Evolutionary conservation across 1,140 invertebrate genomes (phyloP).

Genomic region (Sinella curviseta): DNA sequence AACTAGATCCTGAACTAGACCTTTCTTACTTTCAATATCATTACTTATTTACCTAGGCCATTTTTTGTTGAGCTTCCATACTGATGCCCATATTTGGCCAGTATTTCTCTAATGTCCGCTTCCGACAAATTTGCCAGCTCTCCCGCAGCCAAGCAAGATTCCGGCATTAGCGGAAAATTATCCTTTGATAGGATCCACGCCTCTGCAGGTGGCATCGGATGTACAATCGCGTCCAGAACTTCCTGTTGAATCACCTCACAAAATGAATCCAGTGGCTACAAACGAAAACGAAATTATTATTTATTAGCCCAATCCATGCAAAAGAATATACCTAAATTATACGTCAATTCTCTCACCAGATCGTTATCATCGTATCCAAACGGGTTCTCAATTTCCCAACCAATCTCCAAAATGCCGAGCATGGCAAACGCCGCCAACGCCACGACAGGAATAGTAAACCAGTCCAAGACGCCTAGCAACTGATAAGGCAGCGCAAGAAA

Average conservation of each 20-base stretch:
- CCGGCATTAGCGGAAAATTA: neutral
- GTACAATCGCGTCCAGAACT: neutral
- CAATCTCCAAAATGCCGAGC: conserved; percentile 13
- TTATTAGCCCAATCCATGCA: neutral
- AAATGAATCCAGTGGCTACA: neutral
- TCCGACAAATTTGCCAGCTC: neutral
- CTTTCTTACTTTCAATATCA: no score
- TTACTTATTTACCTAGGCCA: no score
- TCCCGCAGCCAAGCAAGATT: neutral
- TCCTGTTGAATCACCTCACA: neutral
- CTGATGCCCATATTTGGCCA: no score
- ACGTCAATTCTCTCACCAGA: conserved; percentile 13
- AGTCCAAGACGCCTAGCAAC: neutral
- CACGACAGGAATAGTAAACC: conserved; percentile 18
- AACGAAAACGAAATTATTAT: neutral
- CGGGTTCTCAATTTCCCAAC: conserved; percentile 26
- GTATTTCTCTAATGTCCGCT: neutral
- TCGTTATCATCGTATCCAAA: conserved; percentile 27
- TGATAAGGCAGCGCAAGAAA: conserved; percentile 20
- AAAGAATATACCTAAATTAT: neutral
- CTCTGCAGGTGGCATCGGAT: neutral
- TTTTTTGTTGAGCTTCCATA: no score
- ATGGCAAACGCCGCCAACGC: neutral
- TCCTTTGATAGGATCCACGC: neutral
- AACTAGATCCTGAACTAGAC: no score